Conservation (phyloP, 2,888 invertebrate genomes). For the Halictus ligatus region DNA sequence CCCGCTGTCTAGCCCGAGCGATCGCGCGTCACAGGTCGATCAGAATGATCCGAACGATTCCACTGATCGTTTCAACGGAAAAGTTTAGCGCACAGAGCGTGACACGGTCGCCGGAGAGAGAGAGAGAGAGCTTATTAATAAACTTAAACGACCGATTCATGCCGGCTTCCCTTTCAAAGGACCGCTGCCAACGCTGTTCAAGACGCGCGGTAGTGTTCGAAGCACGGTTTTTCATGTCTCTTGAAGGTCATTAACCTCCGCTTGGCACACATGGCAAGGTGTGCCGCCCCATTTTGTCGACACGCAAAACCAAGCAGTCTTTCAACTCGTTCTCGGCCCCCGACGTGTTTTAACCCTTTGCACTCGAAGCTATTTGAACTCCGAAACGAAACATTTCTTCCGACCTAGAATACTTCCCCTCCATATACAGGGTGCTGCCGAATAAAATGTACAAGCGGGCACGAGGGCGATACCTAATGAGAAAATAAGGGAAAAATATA, state of each 20-base stretch:
- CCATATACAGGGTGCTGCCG: too few relatives aligned
- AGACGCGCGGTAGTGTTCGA: background rate
- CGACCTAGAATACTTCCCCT: too few relatives aligned
- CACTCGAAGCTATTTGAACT: too few relatives aligned
- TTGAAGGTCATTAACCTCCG: background rate
- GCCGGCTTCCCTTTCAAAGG: background rate
- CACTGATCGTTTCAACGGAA: background rate
- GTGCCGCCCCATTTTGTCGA: background rate
- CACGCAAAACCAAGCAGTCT: background rate
- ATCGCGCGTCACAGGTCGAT: background rate
- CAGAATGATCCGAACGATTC: background rate
- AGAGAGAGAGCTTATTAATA: background rate
- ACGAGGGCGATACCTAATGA: too few relatives aligned
- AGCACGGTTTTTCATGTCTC: background rate
- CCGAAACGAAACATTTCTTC: too few relatives aligned
- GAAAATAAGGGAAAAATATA: too few relatives aligned
- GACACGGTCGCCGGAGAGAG: background rate
- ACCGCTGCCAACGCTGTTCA: background rate
- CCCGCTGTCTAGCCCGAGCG: rapidly evolving
- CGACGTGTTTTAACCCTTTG: too few relatives aligned
- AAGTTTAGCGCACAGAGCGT: background rate
- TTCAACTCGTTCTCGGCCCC: background rate
- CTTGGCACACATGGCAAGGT: background rate
- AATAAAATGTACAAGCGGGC: too few relatives aligned
- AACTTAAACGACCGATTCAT: background rate